Evolutionary conservation across 2,113 vertebrate species (phyloP).

Genomic region (Motacilla alba): DNA sequence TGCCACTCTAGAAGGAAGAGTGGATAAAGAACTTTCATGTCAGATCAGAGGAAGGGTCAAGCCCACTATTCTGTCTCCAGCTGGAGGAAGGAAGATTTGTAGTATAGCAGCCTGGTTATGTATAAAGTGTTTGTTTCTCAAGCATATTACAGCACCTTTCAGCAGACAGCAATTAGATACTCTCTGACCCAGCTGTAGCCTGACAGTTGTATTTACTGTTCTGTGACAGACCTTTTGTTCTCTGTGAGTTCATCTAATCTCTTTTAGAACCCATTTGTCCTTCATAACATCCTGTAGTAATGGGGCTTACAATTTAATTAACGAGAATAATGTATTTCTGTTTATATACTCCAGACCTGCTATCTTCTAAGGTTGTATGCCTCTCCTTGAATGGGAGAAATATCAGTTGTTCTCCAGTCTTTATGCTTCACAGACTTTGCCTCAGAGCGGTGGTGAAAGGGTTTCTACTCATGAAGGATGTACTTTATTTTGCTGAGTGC

Average conservation of each 20-base stretch:
- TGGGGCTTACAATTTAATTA: background rate
- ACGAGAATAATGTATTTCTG: background rate
- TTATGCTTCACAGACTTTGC: background rate
- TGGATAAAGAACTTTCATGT: background rate
- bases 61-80: background rate
- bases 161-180: background rate
- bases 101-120: background rate
- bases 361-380: background rate
- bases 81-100: background rate
- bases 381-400: background rate
- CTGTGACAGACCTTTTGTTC: background rate
- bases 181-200: background rate
- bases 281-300: slow-evolving; percentile 6
- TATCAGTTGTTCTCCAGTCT: background rate
- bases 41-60: background rate
- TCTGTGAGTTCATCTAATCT: background rate
- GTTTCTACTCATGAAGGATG: background rate
- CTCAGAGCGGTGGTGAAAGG: background rate
- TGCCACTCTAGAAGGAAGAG: background rate
- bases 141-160: background rate
- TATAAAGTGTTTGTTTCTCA: background rate
- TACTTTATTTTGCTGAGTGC: background rate
- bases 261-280: background rate
- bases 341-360: background rate
- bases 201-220: background rate